These are phyloP conservation scores for Acanthoscelides obtectus DNA, from an alignment of 2,888 invertebrate species.

Conservation along the genomic window DNA sequence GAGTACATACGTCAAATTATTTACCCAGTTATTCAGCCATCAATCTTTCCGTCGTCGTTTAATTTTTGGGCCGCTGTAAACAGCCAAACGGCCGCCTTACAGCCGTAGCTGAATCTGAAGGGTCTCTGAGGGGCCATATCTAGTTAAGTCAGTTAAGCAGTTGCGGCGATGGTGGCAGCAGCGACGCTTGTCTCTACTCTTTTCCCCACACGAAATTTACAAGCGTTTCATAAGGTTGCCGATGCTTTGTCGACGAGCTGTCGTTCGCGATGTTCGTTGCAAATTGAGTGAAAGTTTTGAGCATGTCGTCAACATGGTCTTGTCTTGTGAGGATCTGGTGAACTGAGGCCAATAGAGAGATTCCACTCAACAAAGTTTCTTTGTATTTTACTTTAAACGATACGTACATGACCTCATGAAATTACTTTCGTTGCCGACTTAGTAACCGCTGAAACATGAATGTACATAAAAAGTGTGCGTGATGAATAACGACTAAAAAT, in stretches of 20 bases:
- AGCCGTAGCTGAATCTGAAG: background rate
- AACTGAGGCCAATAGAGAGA: no score
- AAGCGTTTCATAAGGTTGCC: constrained; percentile 43
- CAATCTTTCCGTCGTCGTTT: background rate
- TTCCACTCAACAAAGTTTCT: no score
- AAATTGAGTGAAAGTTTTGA: constrained; percentile 42
- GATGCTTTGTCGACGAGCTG: background rate
- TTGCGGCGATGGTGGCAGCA: constrained; percentile 7
- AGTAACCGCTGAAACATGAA: no score
- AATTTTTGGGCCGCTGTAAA: constrained; percentile 13
- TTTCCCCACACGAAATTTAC: constrained; percentile 42
- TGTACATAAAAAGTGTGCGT: no score
- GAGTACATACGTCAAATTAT: background rate
- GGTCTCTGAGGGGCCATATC: constrained; percentile 25
- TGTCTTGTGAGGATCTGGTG: no score
- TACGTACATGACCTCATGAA: no score
- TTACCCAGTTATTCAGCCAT: background rate
- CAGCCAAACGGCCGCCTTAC: constrained; percentile 20
- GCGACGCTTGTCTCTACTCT: constrained; percentile 1
- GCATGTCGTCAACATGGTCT: background rate
- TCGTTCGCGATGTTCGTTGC: constrained; percentile 42
- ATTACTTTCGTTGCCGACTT: no score
- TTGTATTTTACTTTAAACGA: no score
- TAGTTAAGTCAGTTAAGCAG: constrained; percentile 28
- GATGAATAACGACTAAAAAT: no score